A percentile compares a stretch with the other conserved stretches of the same genome.
These are phyloP conservation scores for Podarcis siculus DNA, from an alignment of 2,797 vertebrate genomes.

Conservation along the genomic window DNA sequence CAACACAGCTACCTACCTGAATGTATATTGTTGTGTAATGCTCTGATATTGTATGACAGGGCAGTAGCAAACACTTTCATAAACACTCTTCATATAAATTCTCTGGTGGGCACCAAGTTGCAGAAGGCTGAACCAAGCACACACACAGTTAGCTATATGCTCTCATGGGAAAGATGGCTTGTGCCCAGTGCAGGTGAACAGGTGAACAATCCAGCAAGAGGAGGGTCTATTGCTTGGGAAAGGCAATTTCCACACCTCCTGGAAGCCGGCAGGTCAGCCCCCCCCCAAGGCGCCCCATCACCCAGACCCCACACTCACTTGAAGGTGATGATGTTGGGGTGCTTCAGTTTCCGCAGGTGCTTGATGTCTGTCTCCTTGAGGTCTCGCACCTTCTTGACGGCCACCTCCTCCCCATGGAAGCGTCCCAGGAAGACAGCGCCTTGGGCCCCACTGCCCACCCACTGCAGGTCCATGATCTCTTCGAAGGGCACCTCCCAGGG, in stretches of 20 bases:
- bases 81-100: too few relatives aligned
- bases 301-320: constrained; percentile 80
- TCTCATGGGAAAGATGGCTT: too few relatives aligned
- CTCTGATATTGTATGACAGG: too few relatives aligned
- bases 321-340: constrained; percentile 97
- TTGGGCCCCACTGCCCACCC: constrained; percentile 96
- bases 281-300: not conserved
- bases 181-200: too few relatives aligned
- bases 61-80: too few relatives aligned
- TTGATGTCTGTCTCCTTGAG: constrained; percentile 98
- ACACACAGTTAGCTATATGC: not conserved
- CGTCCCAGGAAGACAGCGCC: constrained; percentile 95
- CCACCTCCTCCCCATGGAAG: constrained; percentile 93
- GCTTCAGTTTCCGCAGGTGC: constrained; percentile 93
- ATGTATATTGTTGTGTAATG: too few relatives aligned
- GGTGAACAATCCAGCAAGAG: not conserved
- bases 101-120: too few relatives aligned
- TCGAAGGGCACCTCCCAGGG: constrained; percentile 96
- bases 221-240: not conserved
- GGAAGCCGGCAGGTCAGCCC: not conserved
- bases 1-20: too few relatives aligned
- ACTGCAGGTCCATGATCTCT: constrained; percentile 97
- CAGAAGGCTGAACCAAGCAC: not conserved
- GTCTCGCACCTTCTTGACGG: constrained; percentile 95
- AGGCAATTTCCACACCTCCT: not conserved